Base-by-base conservation (phyloP, 2,888 invertebrate species). In the Papilio gigon region DNA sequence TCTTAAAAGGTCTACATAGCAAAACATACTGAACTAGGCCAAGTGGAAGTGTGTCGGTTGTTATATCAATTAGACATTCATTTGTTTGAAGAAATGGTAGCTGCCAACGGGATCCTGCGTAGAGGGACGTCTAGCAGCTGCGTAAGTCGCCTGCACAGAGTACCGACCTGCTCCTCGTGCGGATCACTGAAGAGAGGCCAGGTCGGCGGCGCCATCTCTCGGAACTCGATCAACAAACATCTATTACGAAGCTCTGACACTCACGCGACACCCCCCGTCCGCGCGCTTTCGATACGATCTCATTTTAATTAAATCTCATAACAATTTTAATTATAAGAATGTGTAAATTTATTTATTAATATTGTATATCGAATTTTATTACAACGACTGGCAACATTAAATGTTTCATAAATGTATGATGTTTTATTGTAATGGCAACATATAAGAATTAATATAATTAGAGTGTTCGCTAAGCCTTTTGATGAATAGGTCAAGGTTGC, bases 1-100 rank as follows among this genome's bases (percentile, higher is more conserved):
- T n/a, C n/a, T n/a, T n/a, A n/a, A n/a, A n/a, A n/a, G n/a, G n/a
- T n/a, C n/a, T n/a, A n/a, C n/a, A n/a, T n/a, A n/a, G n/a, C n/a
- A n/a, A n/a, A n/a, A n/a, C n/a, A n/a, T n/a, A n/a, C n/a, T n/a
- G n/a, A n/a, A n/a, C n/a, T n/a, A n/a, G n/a, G n/a, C n/a, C n/a
- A n/a, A n/a, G n/a, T n/a, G n/a, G n/a, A n/a, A n/a, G n/a, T n/a
- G n/a, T 56, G 42, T n/a, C 20, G 5, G 44, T 4, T 3, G 20
- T 17, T 11, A 20, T 20, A 20, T n/a, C 1, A n/a, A 30, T 1
- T 27, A 35, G n/a, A n/a, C n/a, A n/a, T n/a, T n/a, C n/a, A n/a
- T n/a, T n/a, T n/a, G n/a, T n/a, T n/a, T n/a, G n/a, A n/a, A 90
- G 90, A 90, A 66, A 77, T 89, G 78, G 77, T 87, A 22, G 89